Conservation (phyloP, 2,113 vertebrate species). For the Numida meleagris region DNA sequence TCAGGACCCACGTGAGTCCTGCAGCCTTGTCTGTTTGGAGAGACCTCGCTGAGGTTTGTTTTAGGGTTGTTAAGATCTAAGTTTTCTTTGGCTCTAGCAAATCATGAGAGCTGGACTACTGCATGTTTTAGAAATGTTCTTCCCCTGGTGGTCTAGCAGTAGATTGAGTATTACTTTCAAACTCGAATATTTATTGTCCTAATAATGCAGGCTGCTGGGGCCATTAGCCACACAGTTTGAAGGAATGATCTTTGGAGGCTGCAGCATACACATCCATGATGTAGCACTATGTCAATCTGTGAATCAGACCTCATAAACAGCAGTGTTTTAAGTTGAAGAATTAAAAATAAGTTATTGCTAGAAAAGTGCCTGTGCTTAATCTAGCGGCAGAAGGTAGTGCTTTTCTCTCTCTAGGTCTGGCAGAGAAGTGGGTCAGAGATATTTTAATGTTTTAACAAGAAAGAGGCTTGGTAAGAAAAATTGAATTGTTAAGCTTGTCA, state of each 20-base stretch:
- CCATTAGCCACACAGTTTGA: conserved; percentile 6
- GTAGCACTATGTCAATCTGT: neutral
- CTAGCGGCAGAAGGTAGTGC: neutral
- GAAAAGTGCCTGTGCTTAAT: neutral
- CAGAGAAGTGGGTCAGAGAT: neutral
- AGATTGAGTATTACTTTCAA: conserved; percentile 64
- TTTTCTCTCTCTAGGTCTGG: neutral
- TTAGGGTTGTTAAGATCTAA: conserved; percentile 45
- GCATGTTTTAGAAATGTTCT: conserved; percentile 55
- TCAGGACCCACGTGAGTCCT: neutral
- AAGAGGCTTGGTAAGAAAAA: neutral
- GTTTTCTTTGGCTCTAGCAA: conserved; percentile 68
- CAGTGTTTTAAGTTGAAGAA: neutral
- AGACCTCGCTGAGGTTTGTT: conserved; percentile 1
- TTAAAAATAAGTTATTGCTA: neutral
- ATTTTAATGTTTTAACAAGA: neutral
- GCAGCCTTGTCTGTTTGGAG: conserved; percentile 49
- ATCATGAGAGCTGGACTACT: conserved; percentile 25
- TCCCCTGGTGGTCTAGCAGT: conserved; percentile 64
- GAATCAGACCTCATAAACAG: neutral
- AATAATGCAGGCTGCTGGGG: conserved; percentile 58
- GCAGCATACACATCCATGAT: neutral
- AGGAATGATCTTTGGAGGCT: conserved; percentile 4
- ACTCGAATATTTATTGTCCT: conserved; percentile 75
- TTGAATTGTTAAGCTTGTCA: neutral